phyloP scores from a whole-genome alignment of 2,797 vertebrate genomes.

The Mus minutoides region DNA sequence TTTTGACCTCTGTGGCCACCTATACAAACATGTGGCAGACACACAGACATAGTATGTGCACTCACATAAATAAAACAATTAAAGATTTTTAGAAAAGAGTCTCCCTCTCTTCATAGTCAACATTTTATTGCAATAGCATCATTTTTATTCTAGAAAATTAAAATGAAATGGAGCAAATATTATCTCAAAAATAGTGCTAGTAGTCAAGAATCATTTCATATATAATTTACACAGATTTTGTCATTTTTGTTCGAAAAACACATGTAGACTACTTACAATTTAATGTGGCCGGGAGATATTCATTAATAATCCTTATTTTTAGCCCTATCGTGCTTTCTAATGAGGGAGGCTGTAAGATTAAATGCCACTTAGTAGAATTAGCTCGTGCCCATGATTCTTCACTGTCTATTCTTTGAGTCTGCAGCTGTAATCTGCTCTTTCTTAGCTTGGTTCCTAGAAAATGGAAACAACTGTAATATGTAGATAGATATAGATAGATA shows the following conservation, averaged over 20 bases:
- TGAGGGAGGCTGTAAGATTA: neutral
- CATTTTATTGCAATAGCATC: neutral
- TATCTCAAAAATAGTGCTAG: neutral
- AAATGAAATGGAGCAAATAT: neutral
- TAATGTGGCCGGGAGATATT: neutral
- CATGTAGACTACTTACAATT: neutral
- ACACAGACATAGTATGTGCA: too few relatives aligned
- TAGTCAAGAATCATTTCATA: slow-evolving; percentile 1
- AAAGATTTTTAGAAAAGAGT: neutral
- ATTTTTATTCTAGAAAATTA: neutral
- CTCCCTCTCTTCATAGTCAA: neutral
- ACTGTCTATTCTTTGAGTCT: neutral
- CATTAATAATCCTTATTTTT: slow-evolving; percentile 53
- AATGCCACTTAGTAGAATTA: neutral
- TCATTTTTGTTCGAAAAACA: slow-evolving; percentile 11
- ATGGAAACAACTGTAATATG: neutral
- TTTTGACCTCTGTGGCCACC: neutral
- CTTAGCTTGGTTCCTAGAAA: neutral
- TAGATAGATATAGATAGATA: too few relatives aligned
- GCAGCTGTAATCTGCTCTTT: neutral
- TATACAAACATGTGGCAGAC: neutral
- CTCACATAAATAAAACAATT: neutral
- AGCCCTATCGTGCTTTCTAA: neutral
- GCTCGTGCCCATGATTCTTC: neutral
- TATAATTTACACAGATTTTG: neutral